Evolutionary conservation across 1,140 invertebrate species (phyloP).

Genomic region (Argopecten irradians): DNA sequence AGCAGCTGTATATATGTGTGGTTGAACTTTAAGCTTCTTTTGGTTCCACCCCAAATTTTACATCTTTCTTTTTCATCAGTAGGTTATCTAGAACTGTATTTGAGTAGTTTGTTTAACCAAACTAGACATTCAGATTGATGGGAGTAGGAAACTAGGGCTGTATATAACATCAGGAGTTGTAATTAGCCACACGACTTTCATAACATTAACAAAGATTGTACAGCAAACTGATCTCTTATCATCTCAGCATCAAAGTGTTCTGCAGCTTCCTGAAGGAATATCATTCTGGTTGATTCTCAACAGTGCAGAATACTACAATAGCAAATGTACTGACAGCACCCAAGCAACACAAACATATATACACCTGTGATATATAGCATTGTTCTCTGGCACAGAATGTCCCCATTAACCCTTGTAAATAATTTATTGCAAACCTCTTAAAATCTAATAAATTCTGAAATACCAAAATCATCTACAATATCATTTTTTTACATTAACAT

Average conservation of each 20-base stretch:
- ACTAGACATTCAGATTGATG: background rate
- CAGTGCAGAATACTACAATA: background rate
- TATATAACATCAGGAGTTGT: background rate
- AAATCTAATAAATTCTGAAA: background rate
- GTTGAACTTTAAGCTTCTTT: background rate
- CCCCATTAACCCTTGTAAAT: background rate
- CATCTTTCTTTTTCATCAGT: background rate
- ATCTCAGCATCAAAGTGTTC: background rate
- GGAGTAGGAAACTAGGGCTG: background rate
- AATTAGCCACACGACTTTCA: background rate
- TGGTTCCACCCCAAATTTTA: background rate
- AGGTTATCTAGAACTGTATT: background rate
- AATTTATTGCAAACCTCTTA: background rate
- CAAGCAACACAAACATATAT: background rate
- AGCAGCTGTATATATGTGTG: background rate
- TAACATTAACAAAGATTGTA: background rate
- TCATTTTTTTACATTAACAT: too few species aligned
- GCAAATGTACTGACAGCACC: constrained; percentile 14
- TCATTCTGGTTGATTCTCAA: background rate
- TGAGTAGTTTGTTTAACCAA: background rate
- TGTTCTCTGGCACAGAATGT: background rate
- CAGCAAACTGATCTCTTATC: background rate
- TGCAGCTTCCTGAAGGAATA: background rate
- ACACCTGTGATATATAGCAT: background rate
- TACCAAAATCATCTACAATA: background rate